Evolutionary conservation across 2,888 invertebrate species (phyloP), one percentile per base, ranked within the genome.

Genomic region (Troglohyphantes excavatus): DNA sequence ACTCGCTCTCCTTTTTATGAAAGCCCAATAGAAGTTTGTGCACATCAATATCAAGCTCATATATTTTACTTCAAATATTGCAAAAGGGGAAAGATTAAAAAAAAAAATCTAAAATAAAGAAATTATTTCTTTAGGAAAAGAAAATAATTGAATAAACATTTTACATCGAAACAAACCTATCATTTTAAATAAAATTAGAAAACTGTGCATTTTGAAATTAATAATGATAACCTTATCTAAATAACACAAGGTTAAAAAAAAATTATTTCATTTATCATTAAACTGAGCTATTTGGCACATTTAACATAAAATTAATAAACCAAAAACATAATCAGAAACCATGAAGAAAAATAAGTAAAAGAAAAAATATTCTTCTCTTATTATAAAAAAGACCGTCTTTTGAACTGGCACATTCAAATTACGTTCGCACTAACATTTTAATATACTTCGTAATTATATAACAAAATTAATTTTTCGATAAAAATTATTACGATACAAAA

Each of bases 221-320:
- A n/a, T n/a, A n/a, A n/a, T n/a, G n/a, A n/a, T n/a, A n/a, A n/a
- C n/a, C n/a, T n/a, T n/a, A n/a, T n/a, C n/a, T n/a, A n/a, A n/a
- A 33, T 33, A 33, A n/a, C n/a, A 33, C 33, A 33, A 33, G 33
- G 33, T 6, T 9, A 6, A 33, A 33, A n/a, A n/a, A 6, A n/a
- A 53, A 0, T 53, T 17, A 11, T n/a, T 53, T n/a, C 17, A 53
- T 53, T 17, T 53, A 13, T 53, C 17, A 53, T 53, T 17, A 68
- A 68, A 21, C 68, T 68, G 23, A 26, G 19, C 23, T 26, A 78
- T 78, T 78, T 78, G 78, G 78, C 78, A 78, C 78, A 78, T 75
- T 59, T 9, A 59, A 75, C 21, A 76, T 78, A 61, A 61, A 13
- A 19, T 61, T 19, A 59, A 59, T 5, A 59, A 43, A 17, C 17